phyloP scores from a whole-genome alignment of 2,888 invertebrate species.

The Calliscelio sp. region DNA sequence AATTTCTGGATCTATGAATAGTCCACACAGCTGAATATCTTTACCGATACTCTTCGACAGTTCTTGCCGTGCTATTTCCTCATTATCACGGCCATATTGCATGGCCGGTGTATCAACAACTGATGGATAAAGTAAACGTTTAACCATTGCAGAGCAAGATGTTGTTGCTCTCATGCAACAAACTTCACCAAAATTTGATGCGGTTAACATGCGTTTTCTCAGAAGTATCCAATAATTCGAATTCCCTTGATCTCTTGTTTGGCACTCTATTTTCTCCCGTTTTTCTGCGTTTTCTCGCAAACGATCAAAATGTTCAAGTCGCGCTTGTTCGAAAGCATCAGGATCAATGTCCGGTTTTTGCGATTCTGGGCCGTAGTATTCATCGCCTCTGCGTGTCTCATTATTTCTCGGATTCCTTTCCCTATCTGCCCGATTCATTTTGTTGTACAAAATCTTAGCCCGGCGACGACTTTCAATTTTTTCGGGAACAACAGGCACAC shows the following conservation, averaged over 20 bases:
- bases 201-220: slow-evolving; percentile 41
- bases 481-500: not conserved
- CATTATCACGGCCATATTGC: slow-evolving; percentile 43
- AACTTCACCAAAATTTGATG: slow-evolving; percentile 59
- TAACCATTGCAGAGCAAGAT: not conserved
- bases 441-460: not conserved
- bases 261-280: slow-evolving; percentile 1
- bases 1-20: slow-evolving; percentile 57
- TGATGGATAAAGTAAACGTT: not conserved
- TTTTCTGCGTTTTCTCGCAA: not conserved
- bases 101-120: not conserved
- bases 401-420: too few species aligned
- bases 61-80: slow-evolving; percentile 42
- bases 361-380: slow-evolving; percentile 1
- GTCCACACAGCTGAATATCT: slow-evolving; percentile 36
- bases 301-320: not conserved
- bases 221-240: not conserved
- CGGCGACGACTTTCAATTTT: not conserved
- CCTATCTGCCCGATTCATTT: too few species aligned
- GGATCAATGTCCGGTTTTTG: slow-evolving; percentile 22
- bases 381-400: too few species aligned
- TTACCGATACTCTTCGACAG: slow-evolving; percentile 10
- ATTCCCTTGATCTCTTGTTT: not conserved
- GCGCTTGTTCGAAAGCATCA: slow-evolving; percentile 10
- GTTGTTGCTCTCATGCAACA: slow-evolving; percentile 57